Conservation (phyloP, 2,113 vertebrate species). For the Abramis brama region DNA sequence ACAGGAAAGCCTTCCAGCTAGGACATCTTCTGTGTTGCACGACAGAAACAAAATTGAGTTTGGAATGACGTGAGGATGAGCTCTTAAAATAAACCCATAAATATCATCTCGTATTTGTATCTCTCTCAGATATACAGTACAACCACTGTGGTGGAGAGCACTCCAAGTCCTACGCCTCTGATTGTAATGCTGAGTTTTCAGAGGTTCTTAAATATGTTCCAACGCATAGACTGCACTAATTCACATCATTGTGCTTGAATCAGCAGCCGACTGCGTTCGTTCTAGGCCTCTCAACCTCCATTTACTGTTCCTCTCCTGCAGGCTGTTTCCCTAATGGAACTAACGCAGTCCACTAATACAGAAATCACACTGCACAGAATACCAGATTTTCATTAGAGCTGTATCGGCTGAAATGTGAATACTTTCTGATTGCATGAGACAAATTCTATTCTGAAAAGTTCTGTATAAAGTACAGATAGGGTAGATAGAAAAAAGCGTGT, state of each 20-base stretch:
- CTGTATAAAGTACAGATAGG: neutral
- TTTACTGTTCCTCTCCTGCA: constrained; percentile 10
- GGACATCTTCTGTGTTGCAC: neutral
- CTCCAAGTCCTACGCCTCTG: neutral
- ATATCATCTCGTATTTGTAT: neutral
- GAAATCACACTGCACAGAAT: constrained; percentile 2
- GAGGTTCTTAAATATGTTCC: constrained; percentile 12
- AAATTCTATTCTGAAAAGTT: neutral
- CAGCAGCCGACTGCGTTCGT: neutral
- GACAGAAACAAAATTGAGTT: neutral
- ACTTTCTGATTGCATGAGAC: neutral
- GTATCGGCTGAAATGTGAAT: neutral
- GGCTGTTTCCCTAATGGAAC: constrained; percentile 34
- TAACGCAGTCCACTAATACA: constrained; percentile 31
- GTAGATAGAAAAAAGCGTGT: neutral
- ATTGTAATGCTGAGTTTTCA: neutral
- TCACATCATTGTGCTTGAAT: constrained; percentile 24
- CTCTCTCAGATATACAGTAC: neutral
- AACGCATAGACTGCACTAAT: constrained; percentile 16
- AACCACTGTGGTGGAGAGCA: neutral
- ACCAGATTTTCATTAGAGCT: constrained; percentile 18
- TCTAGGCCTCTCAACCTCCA: constrained; percentile 17
- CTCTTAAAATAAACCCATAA: neutral
- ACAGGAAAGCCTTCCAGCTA: too few species aligned
- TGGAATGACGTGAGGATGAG: neutral